Percentiles rank a stretch among this genome's conserved stretches.
Evolutionary conservation across 2,797 vertebrate species (phyloP).

Genomic region (Aeoliscus strigatus): DNA sequence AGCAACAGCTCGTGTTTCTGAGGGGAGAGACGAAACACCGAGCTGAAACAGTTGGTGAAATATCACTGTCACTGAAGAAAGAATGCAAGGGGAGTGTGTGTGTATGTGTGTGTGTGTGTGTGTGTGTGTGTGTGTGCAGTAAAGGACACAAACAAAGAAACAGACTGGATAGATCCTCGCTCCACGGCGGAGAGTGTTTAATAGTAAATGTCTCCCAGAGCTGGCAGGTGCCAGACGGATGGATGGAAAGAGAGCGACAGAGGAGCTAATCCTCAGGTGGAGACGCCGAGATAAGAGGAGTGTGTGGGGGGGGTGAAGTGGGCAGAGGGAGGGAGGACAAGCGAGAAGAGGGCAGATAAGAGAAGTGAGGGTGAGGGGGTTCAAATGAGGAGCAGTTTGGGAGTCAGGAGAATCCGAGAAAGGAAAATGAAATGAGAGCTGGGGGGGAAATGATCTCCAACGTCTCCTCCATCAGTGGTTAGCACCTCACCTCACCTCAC

Average conservation of each 20-base stretch:
- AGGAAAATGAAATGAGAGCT: conserved; percentile 8
- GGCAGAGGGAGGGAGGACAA: conserved; percentile 14
- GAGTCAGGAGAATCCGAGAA: no score
- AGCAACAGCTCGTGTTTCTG: conserved; percentile 86
- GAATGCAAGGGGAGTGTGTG: no score
- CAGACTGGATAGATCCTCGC: conserved; percentile 6
- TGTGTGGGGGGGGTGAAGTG: conserved; percentile 9
- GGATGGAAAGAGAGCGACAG: conserved; percentile 27
- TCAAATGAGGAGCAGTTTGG: conserved; percentile 20
- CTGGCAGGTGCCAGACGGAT: conserved; percentile 43
- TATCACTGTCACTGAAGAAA: no score
- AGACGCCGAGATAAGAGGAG: conserved; percentile 19
- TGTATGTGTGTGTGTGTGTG: no score
- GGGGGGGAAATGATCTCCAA: no score
- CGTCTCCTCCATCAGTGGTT: no score
- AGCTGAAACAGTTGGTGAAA: no score
- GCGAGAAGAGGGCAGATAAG: conserved; percentile 7
- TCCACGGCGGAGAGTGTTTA: conserved; percentile 30
- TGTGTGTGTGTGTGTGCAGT: no score
- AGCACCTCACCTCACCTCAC: no score
- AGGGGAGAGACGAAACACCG: conserved; percentile 12
- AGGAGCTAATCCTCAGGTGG: conserved; percentile 31
- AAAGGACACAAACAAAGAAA: conserved; percentile 12
- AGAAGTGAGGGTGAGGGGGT: conserved; percentile 10
- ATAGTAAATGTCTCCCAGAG: conserved; percentile 49